Evolutionary conservation across 2,888 invertebrate genomes (phyloP).

Genomic region (Nesidiocoris tenuis): DNA sequence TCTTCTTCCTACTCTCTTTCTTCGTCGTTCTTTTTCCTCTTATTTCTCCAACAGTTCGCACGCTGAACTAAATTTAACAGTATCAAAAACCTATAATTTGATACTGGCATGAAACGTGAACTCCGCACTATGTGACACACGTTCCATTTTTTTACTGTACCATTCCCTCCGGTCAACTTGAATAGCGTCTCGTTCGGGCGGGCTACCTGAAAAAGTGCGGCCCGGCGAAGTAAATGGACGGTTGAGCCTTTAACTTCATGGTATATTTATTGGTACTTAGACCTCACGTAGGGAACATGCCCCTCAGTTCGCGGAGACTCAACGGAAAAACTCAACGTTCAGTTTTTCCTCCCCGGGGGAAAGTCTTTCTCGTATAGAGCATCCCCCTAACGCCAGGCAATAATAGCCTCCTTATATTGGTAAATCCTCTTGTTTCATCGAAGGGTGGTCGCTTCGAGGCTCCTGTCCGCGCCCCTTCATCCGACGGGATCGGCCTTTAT

Average conservation of each 20-base stretch:
- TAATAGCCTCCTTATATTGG: slow-evolving; percentile 26
- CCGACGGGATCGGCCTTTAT: slow-evolving; percentile 8
- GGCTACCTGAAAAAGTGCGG: neutral
- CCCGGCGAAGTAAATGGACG: neutral
- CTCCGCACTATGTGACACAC: too few relatives aligned
- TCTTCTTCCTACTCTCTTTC: too few relatives aligned
- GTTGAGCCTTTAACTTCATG: slow-evolving; percentile 6
- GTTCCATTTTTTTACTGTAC: too few relatives aligned
- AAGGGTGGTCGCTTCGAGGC: slow-evolving; percentile 2
- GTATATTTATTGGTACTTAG: slow-evolving; percentile 33
- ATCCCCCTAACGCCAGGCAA: slow-evolving; percentile 1
- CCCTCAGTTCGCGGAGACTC: neutral
- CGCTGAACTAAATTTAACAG: too few relatives aligned
- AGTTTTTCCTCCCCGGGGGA: neutral
- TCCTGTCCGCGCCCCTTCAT: slow-evolving; percentile 24
- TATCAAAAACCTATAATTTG: too few relatives aligned
- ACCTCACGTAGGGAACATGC: neutral
- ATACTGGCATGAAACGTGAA: too few relatives aligned
- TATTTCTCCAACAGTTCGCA: too few relatives aligned
- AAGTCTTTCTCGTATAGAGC: neutral
- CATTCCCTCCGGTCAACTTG: neutral
- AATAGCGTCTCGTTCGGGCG: too few relatives aligned
- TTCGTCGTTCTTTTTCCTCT: too few relatives aligned
- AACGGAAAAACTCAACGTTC: neutral
- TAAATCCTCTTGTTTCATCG: slow-evolving; percentile 33